These are phyloP conservation scores for Conops quadrifasciatus DNA, from an alignment of 2,888 invertebrate species.

Conservation along the genomic window DNA sequence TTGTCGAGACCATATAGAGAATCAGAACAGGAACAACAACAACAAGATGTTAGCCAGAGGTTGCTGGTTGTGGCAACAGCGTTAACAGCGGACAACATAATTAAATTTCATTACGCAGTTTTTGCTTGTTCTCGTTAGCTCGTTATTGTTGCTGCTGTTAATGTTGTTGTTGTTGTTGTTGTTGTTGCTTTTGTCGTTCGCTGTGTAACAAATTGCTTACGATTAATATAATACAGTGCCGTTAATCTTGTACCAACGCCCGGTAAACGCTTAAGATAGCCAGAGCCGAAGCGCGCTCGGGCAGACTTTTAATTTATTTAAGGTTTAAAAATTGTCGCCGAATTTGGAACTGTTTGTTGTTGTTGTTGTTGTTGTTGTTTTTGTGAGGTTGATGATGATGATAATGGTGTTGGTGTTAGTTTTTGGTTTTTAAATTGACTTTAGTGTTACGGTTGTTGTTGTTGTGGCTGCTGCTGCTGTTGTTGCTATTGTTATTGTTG, in stretches of 20 bases:
- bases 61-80: neutral
- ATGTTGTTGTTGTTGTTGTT: conserved; percentile 7
- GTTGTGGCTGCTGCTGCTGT: neutral
- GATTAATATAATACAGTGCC: conserved; percentile 27
- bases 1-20: neutral
- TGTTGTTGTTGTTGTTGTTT: too few species aligned
- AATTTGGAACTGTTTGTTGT: too few species aligned
- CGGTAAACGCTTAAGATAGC: too few species aligned
- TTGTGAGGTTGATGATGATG: too few species aligned
- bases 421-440: too few species aligned
- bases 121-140: conserved; percentile 43
- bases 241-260: conserved; percentile 15
- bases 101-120: conserved; percentile 60
- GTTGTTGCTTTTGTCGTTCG: neutral
- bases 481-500: neutral
- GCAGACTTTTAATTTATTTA: too few species aligned
- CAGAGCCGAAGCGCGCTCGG: too few species aligned
- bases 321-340: too few species aligned
- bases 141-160: conserved; percentile 16
- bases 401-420: too few species aligned
- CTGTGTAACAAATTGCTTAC: conserved; percentile 12
- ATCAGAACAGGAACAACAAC: conserved; percentile 5
- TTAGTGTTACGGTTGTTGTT: neutral
- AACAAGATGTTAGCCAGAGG: neutral
- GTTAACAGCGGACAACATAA: conserved; percentile 43